These are phyloP conservation scores for Pandemis cinnamomeana DNA, from an alignment of 2,888 invertebrate species.

Conservation along the genomic window DNA sequence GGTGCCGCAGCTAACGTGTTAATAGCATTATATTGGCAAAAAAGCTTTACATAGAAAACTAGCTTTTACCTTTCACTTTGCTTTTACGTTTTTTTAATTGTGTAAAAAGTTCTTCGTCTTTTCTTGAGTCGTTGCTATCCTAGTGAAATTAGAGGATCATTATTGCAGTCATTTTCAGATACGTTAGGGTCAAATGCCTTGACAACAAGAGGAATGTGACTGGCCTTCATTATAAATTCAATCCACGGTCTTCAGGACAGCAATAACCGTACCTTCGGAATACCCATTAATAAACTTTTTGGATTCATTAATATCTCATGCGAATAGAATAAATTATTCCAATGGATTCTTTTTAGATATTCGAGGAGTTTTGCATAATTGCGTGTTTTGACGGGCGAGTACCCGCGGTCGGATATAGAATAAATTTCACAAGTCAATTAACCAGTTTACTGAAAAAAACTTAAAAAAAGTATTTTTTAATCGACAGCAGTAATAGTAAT, in stretches of 20 bases:
- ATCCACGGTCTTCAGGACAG: slow-evolving; percentile 60
- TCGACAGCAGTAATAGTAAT: not conserved
- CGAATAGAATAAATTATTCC: slow-evolving; percentile 44
- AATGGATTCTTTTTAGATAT: slow-evolving; percentile 18
- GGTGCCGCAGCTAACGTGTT: no score
- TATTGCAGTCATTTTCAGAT: not conserved
- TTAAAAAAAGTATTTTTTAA: no score
- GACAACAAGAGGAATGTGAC: slow-evolving; percentile 20
- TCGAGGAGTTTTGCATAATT: slow-evolving; percentile 28
- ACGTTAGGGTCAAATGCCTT: slow-evolving; percentile 4
- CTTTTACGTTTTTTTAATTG: no score
- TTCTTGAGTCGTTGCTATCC: no score
- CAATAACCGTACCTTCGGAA: slow-evolving; percentile 64
- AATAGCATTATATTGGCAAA: no score
- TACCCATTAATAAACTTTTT: slow-evolving; percentile 70
- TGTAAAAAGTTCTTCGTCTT: no score
- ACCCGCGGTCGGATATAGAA: slow-evolving; percentile 2
- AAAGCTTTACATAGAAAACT: no score
- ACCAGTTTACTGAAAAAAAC: not conserved
- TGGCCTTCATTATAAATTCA: slow-evolving; percentile 54
- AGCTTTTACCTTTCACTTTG: no score
- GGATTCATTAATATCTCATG: slow-evolving; percentile 68
- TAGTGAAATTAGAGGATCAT: not conserved
- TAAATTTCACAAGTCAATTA: slow-evolving; percentile 19
- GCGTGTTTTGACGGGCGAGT: slow-evolving; percentile 25